A percentile compares a stretch with the other conserved stretches of the same genome.
phyloP scores from a whole-genome alignment of 1,140 invertebrate species.

The Cyclargus thomasi region DNA sequence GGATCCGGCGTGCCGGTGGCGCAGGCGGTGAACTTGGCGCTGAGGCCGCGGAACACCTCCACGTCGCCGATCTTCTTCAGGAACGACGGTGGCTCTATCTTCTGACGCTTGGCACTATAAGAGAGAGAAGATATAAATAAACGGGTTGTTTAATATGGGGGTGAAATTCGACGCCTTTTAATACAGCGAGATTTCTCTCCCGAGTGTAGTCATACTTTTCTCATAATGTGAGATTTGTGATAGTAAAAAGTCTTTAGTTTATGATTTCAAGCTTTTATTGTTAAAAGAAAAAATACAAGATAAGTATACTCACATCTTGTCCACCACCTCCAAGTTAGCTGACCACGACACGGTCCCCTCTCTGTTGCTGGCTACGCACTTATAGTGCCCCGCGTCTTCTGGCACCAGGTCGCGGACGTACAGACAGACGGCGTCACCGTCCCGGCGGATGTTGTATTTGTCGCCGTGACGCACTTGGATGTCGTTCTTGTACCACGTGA shows the following conservation, averaged over 20 bases:
- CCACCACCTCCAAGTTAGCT: slow-evolving; percentile 84
- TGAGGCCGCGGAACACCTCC: slow-evolving; percentile 91
- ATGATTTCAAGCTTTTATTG: too few species aligned
- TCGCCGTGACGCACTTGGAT: slow-evolving; percentile 79
- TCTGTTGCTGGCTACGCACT: slow-evolving; percentile 85
- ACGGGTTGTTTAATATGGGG: too few species aligned
- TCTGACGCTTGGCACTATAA: slow-evolving; percentile 78
- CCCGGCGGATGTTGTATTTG: slow-evolving; percentile 85
- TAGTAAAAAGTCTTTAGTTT: neutral
- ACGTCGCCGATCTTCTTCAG: slow-evolving; percentile 92
- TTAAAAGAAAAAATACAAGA: too few species aligned
- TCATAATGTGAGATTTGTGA: too few species aligned
- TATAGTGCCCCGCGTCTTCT: slow-evolving; percentile 84
- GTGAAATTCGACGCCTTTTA: too few species aligned
- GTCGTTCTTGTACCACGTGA: slow-evolving; percentile 90
- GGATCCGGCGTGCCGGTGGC: slow-evolving; percentile 90
- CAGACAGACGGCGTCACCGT: slow-evolving; percentile 86
- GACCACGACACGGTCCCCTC: slow-evolving; percentile 87
- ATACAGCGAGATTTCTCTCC: too few species aligned
- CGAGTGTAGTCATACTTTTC: too few species aligned
- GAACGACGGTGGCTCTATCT: slow-evolving; percentile 89
- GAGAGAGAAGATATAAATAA: too few species aligned
- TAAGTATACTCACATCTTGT: slow-evolving; percentile 85
- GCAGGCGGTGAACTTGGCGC: slow-evolving; percentile 93
- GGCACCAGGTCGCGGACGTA: slow-evolving; percentile 82